These are phyloP conservation scores for Nothoprocta perdicaria DNA, from an alignment of 2,113 vertebrate genomes.

Conservation along the genomic window DNA sequence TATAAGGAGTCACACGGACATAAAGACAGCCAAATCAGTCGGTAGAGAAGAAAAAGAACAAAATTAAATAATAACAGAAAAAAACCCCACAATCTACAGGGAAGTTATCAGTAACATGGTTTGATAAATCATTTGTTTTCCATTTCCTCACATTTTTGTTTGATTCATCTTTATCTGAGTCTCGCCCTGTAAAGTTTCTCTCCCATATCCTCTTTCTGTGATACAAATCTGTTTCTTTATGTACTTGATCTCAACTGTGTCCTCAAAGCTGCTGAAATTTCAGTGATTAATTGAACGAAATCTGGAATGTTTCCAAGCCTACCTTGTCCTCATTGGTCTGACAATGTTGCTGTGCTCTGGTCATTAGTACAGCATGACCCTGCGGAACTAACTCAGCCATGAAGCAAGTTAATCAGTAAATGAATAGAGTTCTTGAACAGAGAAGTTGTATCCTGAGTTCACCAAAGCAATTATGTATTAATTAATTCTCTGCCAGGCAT, in stretches of 20 bases:
- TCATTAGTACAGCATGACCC: slow-evolving; percentile 67
- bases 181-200: neutral
- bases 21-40: neutral
- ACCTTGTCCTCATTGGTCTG: slow-evolving; percentile 58
- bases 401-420: slow-evolving; percentile 78
- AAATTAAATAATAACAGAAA: neutral
- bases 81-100: neutral
- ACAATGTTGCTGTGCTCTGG: slow-evolving; percentile 48
- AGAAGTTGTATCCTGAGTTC: slow-evolving; percentile 63
- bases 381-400: slow-evolving; percentile 69
- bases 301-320: slow-evolving; percentile 60
- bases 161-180: neutral
- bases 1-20: neutral
- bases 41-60: neutral
- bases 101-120: neutral
- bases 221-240: slow-evolving; percentile 2
- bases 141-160: slow-evolving; percentile 13
- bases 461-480: slow-evolving; percentile 66
- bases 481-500: slow-evolving; percentile 67
- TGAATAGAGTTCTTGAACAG: slow-evolving; percentile 63
- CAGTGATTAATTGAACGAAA: slow-evolving; percentile 63
- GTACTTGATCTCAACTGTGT: slow-evolving; percentile 41
- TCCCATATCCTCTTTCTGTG: neutral
- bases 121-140: neutral
- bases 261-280: slow-evolving; percentile 52